Evolutionary conservation across 2,888 invertebrate genomes (phyloP), one percentile per base, ranked within the genome.

Genomic region (Drosophila setosimentum): DNA sequence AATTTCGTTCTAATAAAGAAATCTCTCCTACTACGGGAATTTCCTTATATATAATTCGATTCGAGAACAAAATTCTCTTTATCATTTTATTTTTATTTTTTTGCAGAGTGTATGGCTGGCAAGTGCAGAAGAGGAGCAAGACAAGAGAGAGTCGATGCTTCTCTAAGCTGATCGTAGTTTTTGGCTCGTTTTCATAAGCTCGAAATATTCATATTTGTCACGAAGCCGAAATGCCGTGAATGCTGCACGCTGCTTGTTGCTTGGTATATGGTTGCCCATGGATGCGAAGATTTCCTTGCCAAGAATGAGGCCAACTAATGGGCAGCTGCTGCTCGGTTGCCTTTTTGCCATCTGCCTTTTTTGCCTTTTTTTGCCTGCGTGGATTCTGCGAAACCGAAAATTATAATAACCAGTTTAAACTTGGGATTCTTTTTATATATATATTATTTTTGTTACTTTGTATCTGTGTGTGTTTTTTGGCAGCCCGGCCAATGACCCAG

Each of bases 201-300:
- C 80, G 76, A 85, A 89, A 89, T 87, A 85, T 85, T 85, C 89
- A 85, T 85, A 89, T 85, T 85, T 85, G 85, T 85, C 85, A 85
- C 85, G 85, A 85, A 85, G 81, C 84, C 78, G 67, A 73, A 45
- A 68, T 65, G 58, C 67, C 60, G 50, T 60, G 65, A 66, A 60
- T 61, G 66, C 53, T 42, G 57, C 55, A 55, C 29, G 55, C 40
- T 40, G 57, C 8, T 21, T 32, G 51, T 16, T 54, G 64, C 50
- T 37, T 57, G 51, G 35, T 45, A 40, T 57, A 30, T 50, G 63
- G 35, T 49, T 51, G 48, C 48, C 57, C 58, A 61, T 67, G 55
- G 63, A 66, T 62, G 65, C 62, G 61, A 76, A 68, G 73, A 77
- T 74, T 79, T 81, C 79, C 82, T 81, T 83, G 77, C 79, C 79